Percentiles rank a stretch among this genome's conserved stretches.
phyloP scores from a whole-genome alignment of 2,113 vertebrate genomes.

The Sialia sialis region DNA sequence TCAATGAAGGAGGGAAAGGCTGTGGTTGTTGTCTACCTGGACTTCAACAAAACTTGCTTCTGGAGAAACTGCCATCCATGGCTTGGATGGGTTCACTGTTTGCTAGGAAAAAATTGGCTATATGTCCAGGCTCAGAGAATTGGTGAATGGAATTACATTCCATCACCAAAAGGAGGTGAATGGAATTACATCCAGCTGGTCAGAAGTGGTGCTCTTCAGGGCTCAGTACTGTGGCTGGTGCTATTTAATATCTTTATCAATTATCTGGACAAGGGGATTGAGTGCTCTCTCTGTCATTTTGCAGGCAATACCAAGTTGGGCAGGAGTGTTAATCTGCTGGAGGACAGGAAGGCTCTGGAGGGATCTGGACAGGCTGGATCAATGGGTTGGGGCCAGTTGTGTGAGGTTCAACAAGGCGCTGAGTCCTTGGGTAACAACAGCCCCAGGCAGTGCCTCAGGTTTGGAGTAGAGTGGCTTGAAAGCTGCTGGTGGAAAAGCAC shows the following conservation, averaged over 20 bases:
- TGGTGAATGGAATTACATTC: not conserved
- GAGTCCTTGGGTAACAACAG: not conserved
- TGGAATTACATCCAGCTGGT: not conserved
- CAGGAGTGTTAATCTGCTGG: not conserved
- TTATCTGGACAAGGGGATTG: not conserved
- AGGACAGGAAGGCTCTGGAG: not conserved
- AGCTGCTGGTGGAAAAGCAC: not conserved
- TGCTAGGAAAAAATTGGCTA: not conserved
- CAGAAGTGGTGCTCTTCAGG: not conserved
- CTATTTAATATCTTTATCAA: not conserved
- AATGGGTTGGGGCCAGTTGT: not conserved
- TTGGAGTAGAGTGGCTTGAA: not conserved
- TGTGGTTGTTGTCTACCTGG: not conserved
- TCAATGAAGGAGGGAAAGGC: not conserved
- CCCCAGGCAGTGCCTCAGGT: not conserved
- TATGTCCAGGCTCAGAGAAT: too few species aligned
- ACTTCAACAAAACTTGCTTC: not conserved
- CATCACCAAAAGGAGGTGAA: not conserved
- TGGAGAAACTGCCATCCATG: not conserved
- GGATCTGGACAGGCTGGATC: not conserved
- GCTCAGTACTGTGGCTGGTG: accelerated
- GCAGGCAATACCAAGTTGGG: not conserved
- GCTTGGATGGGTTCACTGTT: accelerated
- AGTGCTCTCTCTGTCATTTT: not conserved
- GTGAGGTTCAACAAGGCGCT: not conserved